A percentile compares a stretch with the other conserved stretches of the same genome.
Evolutionary conservation across 1,140 invertebrate genomes (phyloP).

Genomic region (Neodiprion lecontei): DNA sequence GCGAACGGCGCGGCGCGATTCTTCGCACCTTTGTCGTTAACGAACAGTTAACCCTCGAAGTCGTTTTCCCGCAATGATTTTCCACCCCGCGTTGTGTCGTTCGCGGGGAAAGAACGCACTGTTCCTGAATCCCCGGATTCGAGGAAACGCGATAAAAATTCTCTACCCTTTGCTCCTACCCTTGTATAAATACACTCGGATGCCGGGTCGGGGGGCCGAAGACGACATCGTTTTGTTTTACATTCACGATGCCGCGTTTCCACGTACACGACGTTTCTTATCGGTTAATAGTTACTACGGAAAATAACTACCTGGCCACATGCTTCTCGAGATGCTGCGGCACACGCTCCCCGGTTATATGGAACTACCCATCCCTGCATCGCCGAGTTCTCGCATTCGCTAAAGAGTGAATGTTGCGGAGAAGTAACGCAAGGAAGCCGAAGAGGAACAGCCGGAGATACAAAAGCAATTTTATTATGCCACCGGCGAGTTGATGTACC

Average conservation of each 20-base stretch:
- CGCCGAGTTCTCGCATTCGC: too few relatives aligned
- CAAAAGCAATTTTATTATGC: conserved; percentile 52
- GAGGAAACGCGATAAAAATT: conserved; percentile 15
- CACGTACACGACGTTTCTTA: background rate
- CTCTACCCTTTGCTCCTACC: background rate
- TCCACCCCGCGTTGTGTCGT: conserved; percentile 11
- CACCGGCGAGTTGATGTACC: conserved; percentile 53
- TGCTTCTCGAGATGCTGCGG: background rate
- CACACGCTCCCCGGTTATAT: too few relatives aligned
- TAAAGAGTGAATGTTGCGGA: too few relatives aligned
- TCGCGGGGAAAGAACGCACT: conserved; percentile 9
- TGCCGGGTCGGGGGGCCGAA: background rate
- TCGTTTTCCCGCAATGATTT: conserved; percentile 3
- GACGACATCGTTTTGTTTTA: conserved; percentile 9
- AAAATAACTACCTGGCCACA: background rate
- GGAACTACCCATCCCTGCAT: too few relatives aligned
- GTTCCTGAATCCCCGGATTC: background rate
- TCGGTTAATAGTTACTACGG: background rate
- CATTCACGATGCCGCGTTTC: background rate
- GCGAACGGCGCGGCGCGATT: background rate
- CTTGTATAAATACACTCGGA: background rate
- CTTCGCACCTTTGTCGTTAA: conserved; percentile 2
- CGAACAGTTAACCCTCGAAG: background rate
- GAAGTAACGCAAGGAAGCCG: conserved; percentile 39
- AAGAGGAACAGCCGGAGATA: conserved; percentile 47